Evolutionary conservation across 1,140 invertebrate genomes (phyloP), one percentile per base, ranked within the genome.

Genomic region (Drosophila littoralis): DNA sequence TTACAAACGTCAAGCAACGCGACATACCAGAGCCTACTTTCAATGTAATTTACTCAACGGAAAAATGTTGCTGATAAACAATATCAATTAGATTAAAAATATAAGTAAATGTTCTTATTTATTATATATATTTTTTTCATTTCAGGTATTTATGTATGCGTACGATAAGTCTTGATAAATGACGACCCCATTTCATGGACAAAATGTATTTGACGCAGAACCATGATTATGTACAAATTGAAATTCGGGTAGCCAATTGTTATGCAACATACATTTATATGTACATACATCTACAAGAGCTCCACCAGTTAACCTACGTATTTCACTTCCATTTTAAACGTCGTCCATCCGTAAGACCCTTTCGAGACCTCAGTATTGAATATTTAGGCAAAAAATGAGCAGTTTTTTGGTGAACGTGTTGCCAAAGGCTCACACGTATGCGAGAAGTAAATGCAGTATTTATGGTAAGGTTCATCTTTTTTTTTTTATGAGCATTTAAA

Each of bases 341-440:
- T 36, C n/a, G 17, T 36, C 46, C 7, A 51, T 45, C 15, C 35
- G 36, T 33, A 64, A 36, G n/a, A 43, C 33, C 9, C 17, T 28
- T 60, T 13, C 42, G 9, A 28, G 10, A 48, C 17, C 13, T 15
- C 22, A 28, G 22, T 13, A 35, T 59, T 46, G 13, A 9, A 46
- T 7, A 59, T 3, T 6, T 46, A 9, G 32, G 10, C 0, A 28
- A 15, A 77, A 40, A 58, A 77, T 77, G 75, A 55, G 63, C 13
- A 60, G 43, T 15, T 22, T 69, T 58, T 50, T 54, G 7, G 5
- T 74, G 17, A 77, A 74, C 36, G 13, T 32, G 6, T 61, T 76
- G 43, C 57, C 69, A 46, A 76, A 36, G 35, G 64, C 75, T 17
- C 64, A 74, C 7, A 32, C 52, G 3, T 67, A 74, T 54, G 8